Evolutionary conservation across 1,140 invertebrate species (phyloP).

Genomic region (Apocrypta bakeri): DNA sequence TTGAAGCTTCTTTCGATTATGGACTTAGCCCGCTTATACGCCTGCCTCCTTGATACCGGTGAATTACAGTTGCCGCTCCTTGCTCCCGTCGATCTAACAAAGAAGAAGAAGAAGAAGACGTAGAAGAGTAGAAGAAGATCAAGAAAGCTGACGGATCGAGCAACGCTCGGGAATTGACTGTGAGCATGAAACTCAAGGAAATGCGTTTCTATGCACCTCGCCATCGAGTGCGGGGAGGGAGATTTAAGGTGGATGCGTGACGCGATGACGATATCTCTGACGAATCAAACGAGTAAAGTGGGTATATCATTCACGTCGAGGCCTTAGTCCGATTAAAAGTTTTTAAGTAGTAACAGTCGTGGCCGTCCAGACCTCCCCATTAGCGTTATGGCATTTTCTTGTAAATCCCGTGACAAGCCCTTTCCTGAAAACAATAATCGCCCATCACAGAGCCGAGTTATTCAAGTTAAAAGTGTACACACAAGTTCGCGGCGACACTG

Average conservation of each 20-base stretch:
- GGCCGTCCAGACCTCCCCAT: too few relatives aligned
- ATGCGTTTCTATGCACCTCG: background rate
- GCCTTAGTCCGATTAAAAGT: background rate
- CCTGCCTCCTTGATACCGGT: slow-evolving; percentile 1
- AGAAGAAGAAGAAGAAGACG: background rate
- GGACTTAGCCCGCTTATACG: slow-evolving; percentile 4
- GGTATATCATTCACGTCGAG: background rate
- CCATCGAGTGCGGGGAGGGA: background rate
- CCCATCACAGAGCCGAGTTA: background rate
- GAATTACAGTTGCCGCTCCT: slow-evolving; percentile 16
- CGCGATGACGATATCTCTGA: background rate
- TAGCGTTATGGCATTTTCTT: too few relatives aligned
- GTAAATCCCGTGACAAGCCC: background rate
- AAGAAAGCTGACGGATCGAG: background rate
- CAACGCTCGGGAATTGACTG: slow-evolving; percentile 3
- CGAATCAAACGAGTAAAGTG: background rate
- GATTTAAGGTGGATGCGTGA: slow-evolving; percentile 4
- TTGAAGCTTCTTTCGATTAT: slow-evolving; percentile 40
- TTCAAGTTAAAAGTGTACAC: background rate
- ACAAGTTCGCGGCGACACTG: slow-evolving; percentile 8
- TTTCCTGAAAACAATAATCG: slow-evolving; percentile 29
- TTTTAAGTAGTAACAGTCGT: background rate
- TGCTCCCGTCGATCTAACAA: background rate
- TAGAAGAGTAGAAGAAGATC: background rate
- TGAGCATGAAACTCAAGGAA: slow-evolving; percentile 3